A percentile compares a stretch with the other conserved stretches of the same genome.
Evolutionary conservation across 2,888 invertebrate species (phyloP).

Genomic region (Lobophora halterata): DNA sequence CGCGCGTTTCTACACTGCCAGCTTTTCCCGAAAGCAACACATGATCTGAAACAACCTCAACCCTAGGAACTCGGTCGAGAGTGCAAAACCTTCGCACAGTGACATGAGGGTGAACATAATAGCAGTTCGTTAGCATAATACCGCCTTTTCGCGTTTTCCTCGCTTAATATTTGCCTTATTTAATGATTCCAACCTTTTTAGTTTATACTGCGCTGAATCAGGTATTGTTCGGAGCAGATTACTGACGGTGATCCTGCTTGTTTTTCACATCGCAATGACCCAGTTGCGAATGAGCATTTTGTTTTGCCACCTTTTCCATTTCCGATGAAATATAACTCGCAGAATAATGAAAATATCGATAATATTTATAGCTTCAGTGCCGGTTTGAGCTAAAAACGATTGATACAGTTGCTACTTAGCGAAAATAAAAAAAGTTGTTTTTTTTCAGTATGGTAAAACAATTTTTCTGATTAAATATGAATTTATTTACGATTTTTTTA

Average conservation of each 20-base stretch:
- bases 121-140: constrained; percentile 75
- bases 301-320: constrained; percentile 1
- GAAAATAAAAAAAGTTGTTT: too few species aligned
- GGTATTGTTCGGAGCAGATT: constrained; percentile 20
- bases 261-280: constrained; percentile 7
- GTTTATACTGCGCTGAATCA: constrained; percentile 41
- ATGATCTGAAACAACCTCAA: constrained; percentile 70
- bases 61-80: constrained; percentile 76
- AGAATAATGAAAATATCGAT: too few species aligned
- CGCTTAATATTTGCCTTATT: constrained; percentile 66
- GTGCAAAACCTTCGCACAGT: constrained; percentile 79
- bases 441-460: too few species aligned
- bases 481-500: too few species aligned
- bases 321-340: too few species aligned
- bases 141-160: constrained; percentile 49
- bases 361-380: too few species aligned
- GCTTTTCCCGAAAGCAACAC: constrained; percentile 69
- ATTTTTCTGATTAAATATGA: too few species aligned
- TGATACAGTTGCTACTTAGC: too few species aligned
- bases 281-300: neutral
- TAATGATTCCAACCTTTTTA: constrained; percentile 52
- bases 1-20: constrained; percentile 49
- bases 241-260: constrained; percentile 7
- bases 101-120: constrained; percentile 74
- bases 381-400: too few species aligned